phyloP scores from a whole-genome alignment of 23 tunicate species.

The Phallusia fumigata region DNA sequence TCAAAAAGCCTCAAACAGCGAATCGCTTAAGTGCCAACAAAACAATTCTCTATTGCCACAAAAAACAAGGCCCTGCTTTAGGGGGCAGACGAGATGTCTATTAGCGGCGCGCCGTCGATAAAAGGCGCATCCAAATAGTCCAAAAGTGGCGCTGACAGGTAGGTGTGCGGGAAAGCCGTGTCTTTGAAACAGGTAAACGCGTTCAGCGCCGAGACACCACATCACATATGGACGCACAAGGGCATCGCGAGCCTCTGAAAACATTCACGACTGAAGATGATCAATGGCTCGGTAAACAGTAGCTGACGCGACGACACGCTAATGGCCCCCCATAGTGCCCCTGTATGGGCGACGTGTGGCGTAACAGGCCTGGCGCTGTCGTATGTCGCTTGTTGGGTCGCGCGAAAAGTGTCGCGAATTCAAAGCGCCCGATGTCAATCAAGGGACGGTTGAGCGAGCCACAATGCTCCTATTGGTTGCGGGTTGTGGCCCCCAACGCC shows the following conservation, averaged over 20 bases:
- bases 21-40: no score
- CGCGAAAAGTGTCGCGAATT: slow-evolving; percentile 3
- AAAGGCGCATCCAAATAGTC: no score
- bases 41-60: background rate
- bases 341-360: background rate
- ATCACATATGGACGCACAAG: background rate
- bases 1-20: no score
- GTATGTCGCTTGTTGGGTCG: slow-evolving; percentile 1
- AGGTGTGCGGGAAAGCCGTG: background rate
- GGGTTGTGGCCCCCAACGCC: background rate
- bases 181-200: background rate
- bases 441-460: background rate
- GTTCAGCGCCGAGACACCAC: background rate
- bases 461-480: background rate
- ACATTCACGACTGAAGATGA: background rate
- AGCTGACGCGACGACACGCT: background rate
- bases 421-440: slow-evolving; percentile 12
- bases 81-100: background rate
- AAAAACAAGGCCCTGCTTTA: background rate
- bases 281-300: slow-evolving; percentile 7
- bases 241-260: background rate
- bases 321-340: slow-evolving; percentile 3
- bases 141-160: slow-evolving; percentile 7
- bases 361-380: background rate
- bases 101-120: background rate